Percentiles rank a stretch among this genome's conserved stretches.
Evolutionary conservation across 2,888 invertebrate species (phyloP).

Genomic region (Sthenelais limicola): DNA sequence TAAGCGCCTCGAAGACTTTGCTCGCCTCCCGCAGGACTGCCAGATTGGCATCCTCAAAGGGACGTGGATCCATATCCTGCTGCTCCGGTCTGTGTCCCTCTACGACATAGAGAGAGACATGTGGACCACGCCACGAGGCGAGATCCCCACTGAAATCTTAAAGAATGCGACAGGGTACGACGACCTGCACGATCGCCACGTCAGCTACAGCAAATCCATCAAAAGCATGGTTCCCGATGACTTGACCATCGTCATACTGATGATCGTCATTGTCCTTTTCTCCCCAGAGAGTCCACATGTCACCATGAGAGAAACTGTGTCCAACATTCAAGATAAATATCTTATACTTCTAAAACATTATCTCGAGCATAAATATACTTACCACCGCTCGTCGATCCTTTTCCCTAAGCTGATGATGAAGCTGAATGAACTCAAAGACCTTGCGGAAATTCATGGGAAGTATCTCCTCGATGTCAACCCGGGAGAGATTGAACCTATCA

Average conservation of each 20-base stretch:
- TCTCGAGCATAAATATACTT: conserved; percentile 66
- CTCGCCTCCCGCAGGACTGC: conserved; percentile 94
- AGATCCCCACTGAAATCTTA: conserved; percentile 88
- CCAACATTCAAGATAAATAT: conserved; percentile 74
- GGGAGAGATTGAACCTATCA: conserved; percentile 88
- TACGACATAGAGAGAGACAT: conserved; percentile 90
- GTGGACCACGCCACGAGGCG: conserved; percentile 83
- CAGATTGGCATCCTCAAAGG: conserved; percentile 91
- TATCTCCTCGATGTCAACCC: conserved; percentile 95
- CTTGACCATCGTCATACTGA: conserved; percentile 89
- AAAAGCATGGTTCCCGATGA: conserved; percentile 79
- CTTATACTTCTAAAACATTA: conserved; percentile 69
- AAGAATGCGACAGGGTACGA: conserved; percentile 83
- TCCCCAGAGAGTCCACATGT: conserved; percentile 86
- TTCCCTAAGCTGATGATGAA: conserved; percentile 81
- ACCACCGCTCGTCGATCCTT: conserved; percentile 57
- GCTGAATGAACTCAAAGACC: conserved; percentile 88
- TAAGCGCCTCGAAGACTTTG: conserved; percentile 82
- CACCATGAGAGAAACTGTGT: conserved; percentile 56
- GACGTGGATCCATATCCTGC: conserved; percentile 75
- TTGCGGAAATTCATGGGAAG: conserved; percentile 92
- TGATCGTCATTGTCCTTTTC: conserved; percentile 93
- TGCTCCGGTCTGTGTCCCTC: conserved; percentile 91
- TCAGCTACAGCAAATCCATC: conserved; percentile 65
- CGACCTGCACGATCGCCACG: conserved; percentile 67